phyloP scores from a whole-genome alignment of 2,888 invertebrate genomes.

The Diplolepis rosae region DNA sequence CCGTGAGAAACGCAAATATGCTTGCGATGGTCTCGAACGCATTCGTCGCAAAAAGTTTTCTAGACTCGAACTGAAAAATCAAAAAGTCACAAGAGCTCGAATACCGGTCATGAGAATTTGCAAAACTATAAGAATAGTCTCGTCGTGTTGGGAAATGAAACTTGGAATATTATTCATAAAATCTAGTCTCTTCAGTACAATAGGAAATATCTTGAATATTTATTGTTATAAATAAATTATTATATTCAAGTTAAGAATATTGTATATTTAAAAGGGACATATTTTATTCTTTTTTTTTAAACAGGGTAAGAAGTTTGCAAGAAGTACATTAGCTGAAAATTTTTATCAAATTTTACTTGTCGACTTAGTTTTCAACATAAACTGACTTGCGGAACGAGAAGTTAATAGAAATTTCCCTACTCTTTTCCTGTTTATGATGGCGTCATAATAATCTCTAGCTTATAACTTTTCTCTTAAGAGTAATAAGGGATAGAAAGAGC shows the following conservation, averaged over 20 bases:
- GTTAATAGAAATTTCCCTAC: conserved; percentile 39
- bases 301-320: background rate
- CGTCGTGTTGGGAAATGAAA: background rate
- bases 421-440: conserved; percentile 51
- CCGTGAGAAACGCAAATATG: background rate
- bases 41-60: conserved; percentile 12
- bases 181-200: background rate
- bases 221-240: too few relatives aligned
- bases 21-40: conserved; percentile 3
- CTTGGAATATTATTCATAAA: background rate
- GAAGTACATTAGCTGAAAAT: background rate
- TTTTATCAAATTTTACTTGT: background rate
- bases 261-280: background rate
- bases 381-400: background rate
- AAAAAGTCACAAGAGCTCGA: background rate
- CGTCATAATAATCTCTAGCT: conserved; percentile 58
- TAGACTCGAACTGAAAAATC: conserved; percentile 14
- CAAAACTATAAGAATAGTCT: conserved; percentile 11
- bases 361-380: background rate
- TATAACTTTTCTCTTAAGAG: conserved; percentile 53
- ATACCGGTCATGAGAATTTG: conserved; percentile 27
- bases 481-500: conserved; percentile 29
- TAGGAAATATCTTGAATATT: too few relatives aligned
- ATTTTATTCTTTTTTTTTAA: background rate
- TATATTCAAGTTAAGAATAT: too few relatives aligned